phyloP scores from a whole-genome alignment of 2,113 vertebrate species.

The Anas platyrhynchos region DNA sequence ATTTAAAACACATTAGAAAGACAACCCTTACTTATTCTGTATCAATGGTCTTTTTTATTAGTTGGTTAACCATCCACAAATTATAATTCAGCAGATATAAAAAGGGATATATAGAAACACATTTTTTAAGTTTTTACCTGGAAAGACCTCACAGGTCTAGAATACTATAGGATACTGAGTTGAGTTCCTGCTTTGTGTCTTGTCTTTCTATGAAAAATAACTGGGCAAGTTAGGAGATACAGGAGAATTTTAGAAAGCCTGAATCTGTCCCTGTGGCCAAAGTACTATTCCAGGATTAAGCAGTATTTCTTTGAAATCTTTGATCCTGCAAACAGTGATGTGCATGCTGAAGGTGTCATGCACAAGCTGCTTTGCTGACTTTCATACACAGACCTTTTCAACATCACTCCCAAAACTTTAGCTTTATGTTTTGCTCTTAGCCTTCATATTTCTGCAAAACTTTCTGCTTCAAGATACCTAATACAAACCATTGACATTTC shows the following conservation, averaged over 20 bases:
- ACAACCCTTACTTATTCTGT: not conserved
- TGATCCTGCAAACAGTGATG: not conserved
- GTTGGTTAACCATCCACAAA: not conserved
- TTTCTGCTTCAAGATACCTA: not conserved
- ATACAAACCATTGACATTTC: not conserved
- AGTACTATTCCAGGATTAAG: not conserved
- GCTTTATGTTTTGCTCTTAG: not conserved
- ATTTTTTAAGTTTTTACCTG: not conserved
- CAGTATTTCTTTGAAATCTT: not conserved
- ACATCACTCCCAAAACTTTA: not conserved
- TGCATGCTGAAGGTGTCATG: not conserved
- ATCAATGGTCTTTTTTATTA: not conserved
- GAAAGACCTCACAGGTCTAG: not conserved
- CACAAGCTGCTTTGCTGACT: not conserved
- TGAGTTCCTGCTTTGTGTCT: not conserved
- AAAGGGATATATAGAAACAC: not conserved
- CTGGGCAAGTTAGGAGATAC: not conserved
- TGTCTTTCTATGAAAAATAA: not conserved
- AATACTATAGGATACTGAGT: not conserved
- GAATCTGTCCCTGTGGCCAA: not conserved
- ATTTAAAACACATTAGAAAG: not conserved
- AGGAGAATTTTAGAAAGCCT: not conserved
- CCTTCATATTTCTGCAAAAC: not conserved
- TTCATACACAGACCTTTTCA: not conserved
- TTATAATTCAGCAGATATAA: not conserved